Evolutionary conservation across 2,113 vertebrate species (phyloP).

Genomic region (Charadrius vociferus): DNA sequence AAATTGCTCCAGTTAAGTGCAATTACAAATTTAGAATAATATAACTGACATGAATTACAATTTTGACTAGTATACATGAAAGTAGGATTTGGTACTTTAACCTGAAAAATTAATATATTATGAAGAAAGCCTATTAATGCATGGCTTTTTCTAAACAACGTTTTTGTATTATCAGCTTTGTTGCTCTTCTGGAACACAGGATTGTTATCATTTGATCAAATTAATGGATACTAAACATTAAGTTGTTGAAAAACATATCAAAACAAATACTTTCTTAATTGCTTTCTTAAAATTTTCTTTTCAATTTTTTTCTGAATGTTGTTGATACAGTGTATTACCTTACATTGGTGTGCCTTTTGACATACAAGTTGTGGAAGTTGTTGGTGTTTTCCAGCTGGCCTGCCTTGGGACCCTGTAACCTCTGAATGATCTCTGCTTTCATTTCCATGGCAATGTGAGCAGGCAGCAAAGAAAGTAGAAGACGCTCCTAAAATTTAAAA

Average conservation of each 20-base stretch:
- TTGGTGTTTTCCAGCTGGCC: conserved; percentile 97
- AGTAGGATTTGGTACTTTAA: not conserved
- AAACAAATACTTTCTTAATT: not conserved
- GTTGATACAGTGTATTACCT: conserved; percentile 70
- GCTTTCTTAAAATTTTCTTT: not conserved
- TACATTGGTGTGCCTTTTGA: conserved; percentile 95
- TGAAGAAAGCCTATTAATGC: not conserved
- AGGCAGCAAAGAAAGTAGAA: conserved; percentile 92
- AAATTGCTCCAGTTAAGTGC: not conserved
- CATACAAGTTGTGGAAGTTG: conserved; percentile 98
- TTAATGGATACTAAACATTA: not conserved
- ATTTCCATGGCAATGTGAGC: conserved; percentile 97
- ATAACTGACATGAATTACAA: fast-evolving
- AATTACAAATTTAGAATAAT: not conserved
- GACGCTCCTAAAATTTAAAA: conserved; percentile 84
- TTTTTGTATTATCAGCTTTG: not conserved
- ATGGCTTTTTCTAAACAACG: not conserved
- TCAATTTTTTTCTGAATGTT: not conserved
- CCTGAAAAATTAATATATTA: not conserved
- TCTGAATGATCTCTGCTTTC: conserved; percentile 98
- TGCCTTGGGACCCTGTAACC: conserved; percentile 93
- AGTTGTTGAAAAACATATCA: not conserved
- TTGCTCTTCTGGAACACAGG: not conserved
- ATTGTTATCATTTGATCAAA: not conserved
- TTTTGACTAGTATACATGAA: not conserved